Base-by-base conservation (phyloP, 2,888 invertebrate genomes). In the Lypha dubia region DNA sequence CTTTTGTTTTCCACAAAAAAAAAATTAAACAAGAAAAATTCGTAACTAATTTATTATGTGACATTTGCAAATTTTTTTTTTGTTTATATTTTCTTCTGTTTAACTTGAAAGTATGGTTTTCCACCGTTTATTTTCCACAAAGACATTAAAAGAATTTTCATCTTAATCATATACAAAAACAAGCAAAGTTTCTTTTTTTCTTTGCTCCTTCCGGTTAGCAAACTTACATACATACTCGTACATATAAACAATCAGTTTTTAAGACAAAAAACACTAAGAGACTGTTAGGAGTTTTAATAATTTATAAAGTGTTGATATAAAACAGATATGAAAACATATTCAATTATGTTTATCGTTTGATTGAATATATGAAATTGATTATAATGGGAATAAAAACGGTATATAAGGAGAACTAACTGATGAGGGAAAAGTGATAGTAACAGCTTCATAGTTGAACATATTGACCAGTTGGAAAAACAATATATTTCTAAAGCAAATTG, bases 11-110 rank as follows among this genome's bases (percentile, higher is more conserved):
- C n/a, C n/a, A n/a, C n/a, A n/a, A n/a, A n/a, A n/a, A n/a, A n/a
- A n/a, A n/a, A n/a, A n/a, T n/a, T n/a, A n/a, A n/a, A 44, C 3
- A 24, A 28, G 28, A 22, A 51, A 56, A 24, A 41, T 3, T 49
- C 7, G 49, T 17, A 75, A 79, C 79, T 71, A 83, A 79, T 83
- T 75, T 83, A 79, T 83, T 83, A 83, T 79, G 70, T 79, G 79
- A 75, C 79, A 74, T 83, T 74, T 67, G 65, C 65, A 75, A 65
- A 65, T 83, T 51, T 75, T 68, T 49, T 2, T 68, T 81, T 46
- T 5, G 17, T 13, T 9, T 6, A n/a, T n/a, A n/a, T 22, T 32
- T 6, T 13, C 41, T 62, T 4, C 38, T 20, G 15, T 67, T 49
- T 22, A 9, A 28, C n/a, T 44, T 63, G 20, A n/a, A n/a, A 17